Percentiles rank a stretch among this genome's conserved stretches.
These are phyloP conservation scores for Scolanthus callimorphus DNA, from an alignment of 92 coral and sea anemone genomes.

Conservation along the genomic window DNA sequence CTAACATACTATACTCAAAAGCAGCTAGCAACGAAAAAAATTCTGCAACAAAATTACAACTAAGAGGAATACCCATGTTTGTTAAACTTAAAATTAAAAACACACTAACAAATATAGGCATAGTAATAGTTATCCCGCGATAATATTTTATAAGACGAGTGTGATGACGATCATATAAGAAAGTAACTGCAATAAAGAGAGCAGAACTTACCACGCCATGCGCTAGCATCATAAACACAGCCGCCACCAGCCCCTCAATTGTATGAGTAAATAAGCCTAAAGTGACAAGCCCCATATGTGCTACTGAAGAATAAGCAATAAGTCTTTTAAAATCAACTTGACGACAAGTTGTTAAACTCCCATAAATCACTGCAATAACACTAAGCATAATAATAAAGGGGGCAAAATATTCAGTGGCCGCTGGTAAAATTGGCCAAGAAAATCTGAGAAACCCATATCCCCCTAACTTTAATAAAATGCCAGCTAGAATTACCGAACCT, in stretches of 20 bases:
- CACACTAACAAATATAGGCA: conserved; percentile 71
- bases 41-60: conserved; percentile 84
- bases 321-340: conserved; percentile 75
- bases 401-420: conserved; percentile 74
- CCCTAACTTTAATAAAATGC: conserved; percentile 78
- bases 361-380: conserved; percentile 69
- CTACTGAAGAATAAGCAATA: conserved; percentile 85
- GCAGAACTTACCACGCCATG: conserved; percentile 84
- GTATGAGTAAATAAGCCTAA: conserved; percentile 75
- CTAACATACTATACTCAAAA: conserved; percentile 45
- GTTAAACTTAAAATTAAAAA: conserved; percentile 64
- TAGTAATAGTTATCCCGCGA: conserved; percentile 65
- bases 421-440: conserved; percentile 76
- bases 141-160: conserved; percentile 74
- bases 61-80: conserved; percentile 75
- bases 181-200: conserved; percentile 76
- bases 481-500: conserved; percentile 81
- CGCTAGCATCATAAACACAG: conserved; percentile 77
- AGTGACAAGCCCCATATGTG: conserved; percentile 84
- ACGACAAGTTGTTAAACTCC: conserved; percentile 74
- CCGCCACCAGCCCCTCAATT: conserved; percentile 65
- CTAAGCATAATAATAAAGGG: conserved; percentile 60
- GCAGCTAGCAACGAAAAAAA: conserved; percentile 77
- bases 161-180: conserved; percentile 76
- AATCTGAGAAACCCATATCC: conserved; percentile 80